phyloP scores from a whole-genome alignment of 2,113 vertebrate species.

The Poeciliopsis prolifica region DNA sequence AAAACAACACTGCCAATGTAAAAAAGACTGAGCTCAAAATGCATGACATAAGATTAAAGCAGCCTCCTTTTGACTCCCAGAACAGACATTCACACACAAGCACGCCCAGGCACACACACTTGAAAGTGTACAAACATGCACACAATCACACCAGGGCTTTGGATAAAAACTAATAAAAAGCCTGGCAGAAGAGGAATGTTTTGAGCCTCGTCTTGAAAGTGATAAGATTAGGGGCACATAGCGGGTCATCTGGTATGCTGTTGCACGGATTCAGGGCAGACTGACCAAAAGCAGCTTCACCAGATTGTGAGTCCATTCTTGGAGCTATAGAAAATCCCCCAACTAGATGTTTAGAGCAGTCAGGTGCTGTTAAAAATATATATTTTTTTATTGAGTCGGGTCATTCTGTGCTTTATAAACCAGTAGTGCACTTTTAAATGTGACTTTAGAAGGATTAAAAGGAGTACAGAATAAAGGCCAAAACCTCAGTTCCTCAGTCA shows the following conservation, averaged over 20 bases:
- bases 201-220: conserved; percentile 58
- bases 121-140: conserved; percentile 7
- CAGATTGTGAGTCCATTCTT: conserved; percentile 54
- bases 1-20: conserved; percentile 25
- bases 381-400: conserved; percentile 26
- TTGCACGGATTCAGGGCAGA: conserved; percentile 35
- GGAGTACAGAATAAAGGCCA: conserved; percentile 25
- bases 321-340: conserved; percentile 25
- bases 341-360: conserved; percentile 45
- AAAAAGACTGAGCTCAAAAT: conserved; percentile 41
- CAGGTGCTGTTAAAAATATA: conserved; percentile 49
- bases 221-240: conserved; percentile 63
- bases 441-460: conserved; percentile 36
- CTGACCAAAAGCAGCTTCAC: conserved; percentile 50
- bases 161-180: conserved; percentile 67
- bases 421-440: conserved; percentile 35
- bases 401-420: conserved; percentile 36
- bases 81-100: conserved; percentile 9
- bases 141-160: conserved; percentile 37
- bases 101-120: background rate
- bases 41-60: conserved; percentile 56
- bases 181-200: conserved; percentile 55
- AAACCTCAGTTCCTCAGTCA: conserved; percentile 15
- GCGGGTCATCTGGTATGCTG: conserved; percentile 57
- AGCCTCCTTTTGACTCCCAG: conserved; percentile 6